Base-by-base conservation (phyloP, 2,888 invertebrate species). In the Ochropacha duplaris region DNA sequence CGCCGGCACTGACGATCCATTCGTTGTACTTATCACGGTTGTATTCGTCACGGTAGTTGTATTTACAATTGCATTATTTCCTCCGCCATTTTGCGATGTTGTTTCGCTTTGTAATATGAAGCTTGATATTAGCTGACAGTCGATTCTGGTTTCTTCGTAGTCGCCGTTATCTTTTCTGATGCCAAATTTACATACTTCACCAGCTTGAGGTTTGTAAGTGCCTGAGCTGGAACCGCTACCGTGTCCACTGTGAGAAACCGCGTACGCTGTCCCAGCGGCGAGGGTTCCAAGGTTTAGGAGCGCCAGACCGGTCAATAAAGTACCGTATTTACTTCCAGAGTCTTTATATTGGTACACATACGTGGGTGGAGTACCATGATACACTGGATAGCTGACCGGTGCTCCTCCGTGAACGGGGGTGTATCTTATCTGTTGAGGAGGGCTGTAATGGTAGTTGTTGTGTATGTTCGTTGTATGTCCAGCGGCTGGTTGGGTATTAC, bases 271-370 rank as follows among this genome's bases (percentile, higher is more conserved):
- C 22, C 79, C 85, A 14, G 81, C 85, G 8, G 79, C 88, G 9
- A 90, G 78, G 8, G 89, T 83, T 36, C 91, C 91, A 57, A 92
- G 83, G 63, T 92, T 92, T 39, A 90, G 74, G 19, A 92, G 69
- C 0, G 91, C 91, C 14, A 92, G 68, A 39, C 91, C 91, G 52
- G 91, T 81, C 50, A 92, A 65, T 31, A 92, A 57, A 1, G 89
- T 87, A 12, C 91, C 87, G 64, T 90, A 92, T 73, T 88, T 90
- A 68, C 91, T 91, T 54, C 86, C 90, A 0, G 91, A 92, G 62
- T 91, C 78, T 63, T 87, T 83, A 69, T 89, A 88, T 57, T 90
- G 73, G 61, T 92, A 89, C 8, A 92, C 90, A 66, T 90, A 90
- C 22, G 76, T 86, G 2, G 91, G 91, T 2, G 90, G 91, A 0